phyloP scores from a whole-genome alignment of 2,797 vertebrate genomes.

The Ptychobarbus kaznakovi region DNA sequence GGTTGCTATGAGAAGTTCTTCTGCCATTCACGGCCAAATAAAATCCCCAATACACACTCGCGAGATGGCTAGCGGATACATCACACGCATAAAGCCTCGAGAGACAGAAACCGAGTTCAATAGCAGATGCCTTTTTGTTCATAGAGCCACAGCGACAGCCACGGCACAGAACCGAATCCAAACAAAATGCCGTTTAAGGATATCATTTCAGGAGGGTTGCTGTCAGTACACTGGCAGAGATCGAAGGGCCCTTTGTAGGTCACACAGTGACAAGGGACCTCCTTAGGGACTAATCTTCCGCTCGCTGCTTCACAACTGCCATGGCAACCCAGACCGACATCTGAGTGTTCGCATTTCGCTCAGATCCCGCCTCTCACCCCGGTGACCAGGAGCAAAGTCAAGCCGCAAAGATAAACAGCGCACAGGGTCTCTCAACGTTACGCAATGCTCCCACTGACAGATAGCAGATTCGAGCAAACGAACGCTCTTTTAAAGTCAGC shows the following conservation, averaged over 20 bases:
- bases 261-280: slow-evolving; percentile 57
- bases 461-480: slow-evolving; percentile 42
- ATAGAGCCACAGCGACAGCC: not conserved
- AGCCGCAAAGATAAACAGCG: slow-evolving; percentile 9
- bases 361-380: not conserved
- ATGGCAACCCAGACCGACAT: slow-evolving; percentile 51
- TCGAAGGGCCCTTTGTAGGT: slow-evolving; percentile 47
- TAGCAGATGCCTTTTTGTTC: slow-evolving; percentile 35
- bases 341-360: not conserved
- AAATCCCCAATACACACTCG: not conserved
- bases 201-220: slow-evolving; percentile 36
- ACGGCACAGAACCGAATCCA: slow-evolving; percentile 29
- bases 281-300: slow-evolving; percentile 52
- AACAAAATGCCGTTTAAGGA: slow-evolving; percentile 11
- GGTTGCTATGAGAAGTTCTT: slow-evolving; percentile 31
- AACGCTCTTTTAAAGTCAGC: slow-evolving; percentile 33
- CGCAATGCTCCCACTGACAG: slow-evolving; percentile 28
- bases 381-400: slow-evolving; percentile 14
- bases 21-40: slow-evolving; percentile 11
- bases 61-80: not conserved
- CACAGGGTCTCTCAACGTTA: slow-evolving; percentile 21
- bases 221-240: slow-evolving; percentile 29
- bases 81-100: slow-evolving; percentile 16
- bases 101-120: slow-evolving; percentile 14
- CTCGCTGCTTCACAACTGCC: slow-evolving; percentile 53